phyloP scores from a whole-genome alignment of 1,140 invertebrate genomes.

The Gonioctena quinquepunctata region DNA sequence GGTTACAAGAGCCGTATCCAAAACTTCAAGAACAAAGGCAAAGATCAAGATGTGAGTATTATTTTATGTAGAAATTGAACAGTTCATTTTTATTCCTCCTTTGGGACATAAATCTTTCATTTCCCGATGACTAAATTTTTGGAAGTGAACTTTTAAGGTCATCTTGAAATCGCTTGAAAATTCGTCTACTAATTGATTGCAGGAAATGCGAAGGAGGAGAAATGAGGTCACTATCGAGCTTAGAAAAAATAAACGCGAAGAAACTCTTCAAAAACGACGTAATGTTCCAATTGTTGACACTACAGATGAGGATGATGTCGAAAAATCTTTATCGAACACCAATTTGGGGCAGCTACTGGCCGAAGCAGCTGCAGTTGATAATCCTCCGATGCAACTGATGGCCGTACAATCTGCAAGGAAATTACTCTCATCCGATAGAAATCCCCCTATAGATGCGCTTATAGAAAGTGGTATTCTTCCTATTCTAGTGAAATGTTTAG shows the following conservation, averaged over 20 bases:
- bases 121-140: background rate
- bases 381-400: constrained; percentile 74
- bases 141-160: background rate
- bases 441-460: constrained; percentile 97
- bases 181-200: constrained; percentile 11
- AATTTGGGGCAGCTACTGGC: constrained; percentile 73
- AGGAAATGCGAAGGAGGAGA: constrained; percentile 94
- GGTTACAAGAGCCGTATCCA: constrained; percentile 81
- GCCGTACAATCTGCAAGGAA: constrained; percentile 90
- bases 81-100: background rate
- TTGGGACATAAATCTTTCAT: background rate
- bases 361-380: constrained; percentile 70
- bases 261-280: constrained; percentile 91
- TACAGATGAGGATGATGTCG: constrained; percentile 79
- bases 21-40: constrained; percentile 96
- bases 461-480: constrained; percentile 93
- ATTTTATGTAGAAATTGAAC: background rate
- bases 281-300: constrained; percentile 87
- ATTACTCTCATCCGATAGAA: constrained; percentile 93
- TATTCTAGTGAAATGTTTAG: constrained; percentile 88
- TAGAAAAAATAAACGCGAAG: constrained; percentile 95
- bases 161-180: background rate
- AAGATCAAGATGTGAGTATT: constrained; percentile 91
- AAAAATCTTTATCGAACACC: constrained; percentile 67
- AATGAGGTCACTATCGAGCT: constrained; percentile 95